phyloP scores from a whole-genome alignment of 2,797 vertebrate species.

The Platalea minor region DNA sequence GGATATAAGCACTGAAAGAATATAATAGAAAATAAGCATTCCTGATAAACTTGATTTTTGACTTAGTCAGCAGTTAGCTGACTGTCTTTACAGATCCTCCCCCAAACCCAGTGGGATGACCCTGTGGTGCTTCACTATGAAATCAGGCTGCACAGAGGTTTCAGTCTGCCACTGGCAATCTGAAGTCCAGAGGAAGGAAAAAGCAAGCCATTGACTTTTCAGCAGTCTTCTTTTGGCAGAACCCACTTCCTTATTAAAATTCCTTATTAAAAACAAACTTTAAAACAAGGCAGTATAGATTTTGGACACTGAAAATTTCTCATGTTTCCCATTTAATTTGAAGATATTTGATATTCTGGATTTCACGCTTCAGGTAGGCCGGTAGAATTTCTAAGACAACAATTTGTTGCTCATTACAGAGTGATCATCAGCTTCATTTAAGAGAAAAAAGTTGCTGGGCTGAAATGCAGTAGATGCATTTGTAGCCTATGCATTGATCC shows the following conservation, averaged over 20 bases:
- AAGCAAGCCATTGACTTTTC: background rate
- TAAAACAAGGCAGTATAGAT: background rate
- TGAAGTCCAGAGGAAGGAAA: background rate
- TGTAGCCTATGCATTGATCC: background rate
- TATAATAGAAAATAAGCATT: background rate
- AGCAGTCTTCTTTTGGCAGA: background rate
- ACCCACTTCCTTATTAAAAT: background rate
- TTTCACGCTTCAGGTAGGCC: background rate
- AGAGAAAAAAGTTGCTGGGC: background rate
- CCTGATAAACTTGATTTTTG: background rate
- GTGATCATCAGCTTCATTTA: background rate
- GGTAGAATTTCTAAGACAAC: background rate
- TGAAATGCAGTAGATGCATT: background rate
- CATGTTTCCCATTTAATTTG: background rate
- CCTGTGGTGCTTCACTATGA: background rate
- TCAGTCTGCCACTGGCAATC: background rate
- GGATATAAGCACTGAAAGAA: background rate
- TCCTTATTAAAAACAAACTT: background rate
- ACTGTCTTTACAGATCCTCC: background rate
- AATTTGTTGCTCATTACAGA: rapidly evolving
- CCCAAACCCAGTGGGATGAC: background rate
- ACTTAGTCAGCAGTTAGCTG: background rate
- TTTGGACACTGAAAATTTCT: background rate
- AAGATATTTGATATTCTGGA: background rate
- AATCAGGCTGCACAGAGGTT: background rate